Base-by-base conservation (phyloP, 2,888 invertebrate species). In the Cheilosia scutellata region DNA sequence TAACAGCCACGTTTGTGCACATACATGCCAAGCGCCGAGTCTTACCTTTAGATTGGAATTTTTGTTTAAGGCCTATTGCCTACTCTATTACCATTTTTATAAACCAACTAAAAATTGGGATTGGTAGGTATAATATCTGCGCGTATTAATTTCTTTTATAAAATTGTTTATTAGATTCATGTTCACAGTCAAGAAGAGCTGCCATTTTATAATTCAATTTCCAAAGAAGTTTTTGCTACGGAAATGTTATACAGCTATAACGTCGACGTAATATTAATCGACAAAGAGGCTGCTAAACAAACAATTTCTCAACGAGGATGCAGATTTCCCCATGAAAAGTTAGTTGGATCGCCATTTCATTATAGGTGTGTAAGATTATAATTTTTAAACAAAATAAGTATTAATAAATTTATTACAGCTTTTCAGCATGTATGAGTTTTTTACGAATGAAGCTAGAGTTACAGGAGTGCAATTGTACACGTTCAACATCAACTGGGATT, bases 381-480 rank as follows among this genome's bases (percentile, higher is more conserved):
- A 49, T 9, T 4, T 25, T 7, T 49, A 20, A 6, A 9, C 7
- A 11, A 3, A 9, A 1, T 2, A 0, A 11, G 0, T 25, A 49
- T 2, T 25, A 9, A 25, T 11, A 49, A 20, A 16, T 20, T 47
- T 37, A 9, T n/a, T 47, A 20, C 6, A 87, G 88, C 13, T 88
- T 88, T 77, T 80, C 84, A 0, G 82, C 87, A 2, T 88, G 88
- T 53, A 84, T 88, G 70, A 74, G 42, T 29, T 87, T 83, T 31
- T n/a, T 88, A n/a, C 77, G 86, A 42, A 76, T 87, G 29, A 42
- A 76, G 31, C 6, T 77, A 5, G 88, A 88, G 51, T 27, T 88
- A 13, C 13, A 83, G 27, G 40, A 75, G 16, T 88, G 88, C 57
- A 88, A 88, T 66, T 88, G 88, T 37, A 88, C 88, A 6, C 62